Percentiles rank a stretch among this genome's conserved stretches.
Conservation (phyloP, 1,140 invertebrate genomes). For the Nasonia vitripennis region DNA sequence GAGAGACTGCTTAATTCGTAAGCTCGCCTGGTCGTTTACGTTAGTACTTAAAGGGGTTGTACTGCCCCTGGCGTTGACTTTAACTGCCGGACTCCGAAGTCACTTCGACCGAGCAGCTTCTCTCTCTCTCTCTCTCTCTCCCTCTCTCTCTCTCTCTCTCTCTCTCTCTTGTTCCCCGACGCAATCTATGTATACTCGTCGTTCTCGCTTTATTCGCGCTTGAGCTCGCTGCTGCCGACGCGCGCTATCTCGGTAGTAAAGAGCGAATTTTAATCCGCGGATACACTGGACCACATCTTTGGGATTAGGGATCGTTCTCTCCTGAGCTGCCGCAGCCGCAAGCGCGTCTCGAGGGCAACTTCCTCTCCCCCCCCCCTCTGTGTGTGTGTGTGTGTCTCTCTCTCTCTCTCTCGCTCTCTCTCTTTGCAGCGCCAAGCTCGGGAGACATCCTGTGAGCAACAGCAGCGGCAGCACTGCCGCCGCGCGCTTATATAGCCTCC, state of each 20-base stretch:
- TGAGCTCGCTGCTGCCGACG: slow-evolving; percentile 48
- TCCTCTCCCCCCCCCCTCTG: background rate
- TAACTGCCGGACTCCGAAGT: slow-evolving; percentile 63
- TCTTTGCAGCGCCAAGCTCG: background rate
- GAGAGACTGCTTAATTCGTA: slow-evolving; percentile 61
- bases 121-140: background rate
- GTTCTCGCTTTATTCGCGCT: slow-evolving; percentile 22
- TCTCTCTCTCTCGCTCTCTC: background rate
- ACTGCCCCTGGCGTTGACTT: slow-evolving; percentile 64
- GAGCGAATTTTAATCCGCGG: slow-evolving; percentile 65
- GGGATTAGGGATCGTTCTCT: slow-evolving; percentile 56
- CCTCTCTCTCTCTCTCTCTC: background rate
- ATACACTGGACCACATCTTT: slow-evolving; percentile 62
- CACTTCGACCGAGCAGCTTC: slow-evolving; percentile 21
- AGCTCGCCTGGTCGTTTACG: slow-evolving; percentile 63
- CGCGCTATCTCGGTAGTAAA: slow-evolving; percentile 63
- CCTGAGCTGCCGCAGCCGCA: background rate
- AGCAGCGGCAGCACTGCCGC: background rate
- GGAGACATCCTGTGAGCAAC: background rate
- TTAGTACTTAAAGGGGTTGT: slow-evolving; percentile 65
- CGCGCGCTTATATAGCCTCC: slow-evolving; percentile 17
- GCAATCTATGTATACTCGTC: background rate
- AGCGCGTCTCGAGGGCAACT: slow-evolving; percentile 26
- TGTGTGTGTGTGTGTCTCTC: background rate
- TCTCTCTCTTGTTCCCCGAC: background rate